Percentiles rank a stretch among this genome's conserved stretches.
Conservation (phyloP, 2,888 invertebrate species). For the Pachydiplax longipennis region DNA sequence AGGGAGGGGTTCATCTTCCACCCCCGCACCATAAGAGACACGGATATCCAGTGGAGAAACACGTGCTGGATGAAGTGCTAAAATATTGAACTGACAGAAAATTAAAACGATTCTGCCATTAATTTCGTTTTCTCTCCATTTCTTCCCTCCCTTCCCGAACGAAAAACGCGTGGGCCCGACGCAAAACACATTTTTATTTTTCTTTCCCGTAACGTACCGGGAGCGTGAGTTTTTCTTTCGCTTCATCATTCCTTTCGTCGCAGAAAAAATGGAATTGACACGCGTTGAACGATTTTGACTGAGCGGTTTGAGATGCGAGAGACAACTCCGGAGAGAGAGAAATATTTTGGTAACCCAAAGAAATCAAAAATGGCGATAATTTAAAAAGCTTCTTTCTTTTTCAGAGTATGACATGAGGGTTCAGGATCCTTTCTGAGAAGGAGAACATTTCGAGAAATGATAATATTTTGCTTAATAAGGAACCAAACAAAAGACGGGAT, state of each 20-base stretch:
- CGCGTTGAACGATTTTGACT: neutral
- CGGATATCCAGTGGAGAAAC: too few relatives aligned
- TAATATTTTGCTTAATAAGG: too few relatives aligned
- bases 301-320: neutral
- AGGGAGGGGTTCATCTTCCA: neutral
- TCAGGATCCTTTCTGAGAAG: too few relatives aligned
- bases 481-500: too few relatives aligned
- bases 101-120: neutral
- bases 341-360: neutral
- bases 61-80: neutral
- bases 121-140: neutral
- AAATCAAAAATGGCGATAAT: too few relatives aligned
- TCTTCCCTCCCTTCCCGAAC: neutral
- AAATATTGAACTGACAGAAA: neutral
- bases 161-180: neutral
- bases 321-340: neutral
- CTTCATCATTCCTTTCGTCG: neutral
- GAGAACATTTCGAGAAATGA: too few relatives aligned
- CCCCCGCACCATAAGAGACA: neutral
- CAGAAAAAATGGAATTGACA: neutral
- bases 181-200: neutral
- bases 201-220: neutral
- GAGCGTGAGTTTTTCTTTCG: neutral
- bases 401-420: too few relatives aligned
- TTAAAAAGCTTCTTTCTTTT: too few relatives aligned